Evolutionary conservation across 2,888 invertebrate species (phyloP), one percentile per base, ranked within the genome.

Genomic region (Plagiodera versicolora): DNA sequence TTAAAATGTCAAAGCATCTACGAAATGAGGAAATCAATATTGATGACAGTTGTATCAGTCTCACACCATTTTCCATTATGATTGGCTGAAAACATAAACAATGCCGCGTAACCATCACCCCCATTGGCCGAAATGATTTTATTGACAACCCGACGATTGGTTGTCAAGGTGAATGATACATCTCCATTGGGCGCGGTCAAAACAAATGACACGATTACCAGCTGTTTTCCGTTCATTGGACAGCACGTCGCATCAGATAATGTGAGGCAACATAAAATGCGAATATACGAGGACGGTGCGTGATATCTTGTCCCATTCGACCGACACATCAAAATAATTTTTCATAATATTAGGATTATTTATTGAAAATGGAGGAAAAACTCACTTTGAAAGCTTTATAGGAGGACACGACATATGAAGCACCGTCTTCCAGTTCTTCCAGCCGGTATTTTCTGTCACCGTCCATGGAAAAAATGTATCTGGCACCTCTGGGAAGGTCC

Each of bases 381-480:
- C 85, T 85, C 80, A 92, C 94, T 90, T 94, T 93, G 80, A 95
- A 95, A 10, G 90, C 90, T 81, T 93, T 93, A 77, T 92, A 93
- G 3, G 94, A 94, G 8, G 96, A 95, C 35, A 95, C 95, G 67
- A 97, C 94, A 79, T 96, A 97, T 8, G 91, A 90, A 16, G 91
- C 91, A n/a, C 94, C 94, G 75, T 95, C 94, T 75, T 93, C 92
- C 64, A 95, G 81, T 75, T 95, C 94, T 73, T 91, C 95, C 70
- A 93, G 83, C 76, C 88, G 86, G 77, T 89, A 89, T 76, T 95
- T 91, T 58, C 93, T 85, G 70, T 91, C 89, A 0, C 96, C 96
- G 66, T 95, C 94, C 88, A 94, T 91, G 6, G 92, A 92, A 80
- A 95, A 97, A 69, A 97, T 89, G 80, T 94, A 92, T 56, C 94